Percentiles rank a stretch among this genome's conserved stretches.
phyloP scores from a whole-genome alignment of 2,797 vertebrate genomes.

The Hipposideros larvatus region DNA sequence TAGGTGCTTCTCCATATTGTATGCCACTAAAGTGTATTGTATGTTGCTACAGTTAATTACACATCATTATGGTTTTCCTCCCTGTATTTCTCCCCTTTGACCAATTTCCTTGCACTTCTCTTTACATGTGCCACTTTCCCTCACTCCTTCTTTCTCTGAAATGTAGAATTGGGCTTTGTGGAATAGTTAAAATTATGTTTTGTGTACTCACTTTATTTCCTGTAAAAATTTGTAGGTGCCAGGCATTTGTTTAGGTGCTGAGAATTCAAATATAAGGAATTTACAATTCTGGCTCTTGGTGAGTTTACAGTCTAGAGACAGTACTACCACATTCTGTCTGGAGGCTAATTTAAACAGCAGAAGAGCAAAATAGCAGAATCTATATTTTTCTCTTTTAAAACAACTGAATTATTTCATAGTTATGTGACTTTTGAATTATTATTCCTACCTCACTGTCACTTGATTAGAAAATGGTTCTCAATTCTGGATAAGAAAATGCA shows the following conservation, averaged over 20 bases:
- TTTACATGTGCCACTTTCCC: neutral
- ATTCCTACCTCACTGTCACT: neutral
- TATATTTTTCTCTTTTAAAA: slow-evolving; percentile 47
- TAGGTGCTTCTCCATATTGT: neutral
- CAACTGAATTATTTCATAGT: slow-evolving; percentile 1
- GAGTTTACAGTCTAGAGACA: slow-evolving; percentile 63
- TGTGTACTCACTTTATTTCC: neutral
- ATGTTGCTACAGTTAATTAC: neutral
- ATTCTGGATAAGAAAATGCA: slow-evolving; percentile 45
- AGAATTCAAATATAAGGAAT: slow-evolving; percentile 14
- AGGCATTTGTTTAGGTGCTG: neutral
- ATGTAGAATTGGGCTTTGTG: neutral
- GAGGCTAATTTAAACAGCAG: slow-evolving; percentile 22
- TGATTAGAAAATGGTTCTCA: neutral
- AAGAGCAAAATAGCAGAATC: neutral
- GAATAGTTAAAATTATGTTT: neutral
- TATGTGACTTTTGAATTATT: neutral
- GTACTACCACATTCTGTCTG: neutral
- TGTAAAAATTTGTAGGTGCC: neutral
- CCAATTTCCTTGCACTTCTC: neutral
- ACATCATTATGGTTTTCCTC: neutral
- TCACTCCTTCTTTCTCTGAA: neutral
- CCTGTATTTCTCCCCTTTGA: neutral
- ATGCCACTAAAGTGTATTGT: neutral
- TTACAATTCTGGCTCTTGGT: slow-evolving; percentile 47